Evolutionary conservation across 2,888 invertebrate species (phyloP).

Genomic region (Belgica antarctica): DNA sequence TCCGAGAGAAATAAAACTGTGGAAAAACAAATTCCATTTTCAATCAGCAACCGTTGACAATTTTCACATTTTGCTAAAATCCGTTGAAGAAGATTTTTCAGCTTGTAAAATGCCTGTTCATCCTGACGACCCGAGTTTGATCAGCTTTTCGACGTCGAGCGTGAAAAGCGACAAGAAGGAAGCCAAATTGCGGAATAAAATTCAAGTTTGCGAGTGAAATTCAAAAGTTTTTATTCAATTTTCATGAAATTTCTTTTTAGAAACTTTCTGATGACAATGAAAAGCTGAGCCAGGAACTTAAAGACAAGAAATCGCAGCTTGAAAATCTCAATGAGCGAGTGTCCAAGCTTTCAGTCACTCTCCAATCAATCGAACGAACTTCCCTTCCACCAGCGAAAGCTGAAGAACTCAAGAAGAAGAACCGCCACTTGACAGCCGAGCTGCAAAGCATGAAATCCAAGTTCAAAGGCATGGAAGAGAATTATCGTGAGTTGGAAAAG

Average conservation of each 20-base stretch:
- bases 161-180: neutral
- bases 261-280: neutral
- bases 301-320: neutral
- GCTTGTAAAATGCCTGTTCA: neutral
- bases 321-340: neutral
- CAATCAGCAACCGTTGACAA: too few species aligned
- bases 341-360: neutral
- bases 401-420: constrained; percentile 50
- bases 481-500: constrained; percentile 47
- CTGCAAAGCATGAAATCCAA: constrained; percentile 50
- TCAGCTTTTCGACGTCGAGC: neutral
- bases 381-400: neutral
- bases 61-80: too few species aligned
- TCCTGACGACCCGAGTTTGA: neutral
- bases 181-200: neutral
- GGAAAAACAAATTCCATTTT: too few species aligned
- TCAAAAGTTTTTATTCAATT: neutral
- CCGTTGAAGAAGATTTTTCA: too few species aligned
- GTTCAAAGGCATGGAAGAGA: constrained; percentile 48
- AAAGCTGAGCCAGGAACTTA: neutral
- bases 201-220: neutral
- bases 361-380: neutral
- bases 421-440: constrained; percentile 51
- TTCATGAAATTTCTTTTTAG: neutral
- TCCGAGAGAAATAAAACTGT: too few species aligned